Base-by-base conservation (phyloP, 2,888 invertebrate species). In the Frankliniella intonsa region DNA sequence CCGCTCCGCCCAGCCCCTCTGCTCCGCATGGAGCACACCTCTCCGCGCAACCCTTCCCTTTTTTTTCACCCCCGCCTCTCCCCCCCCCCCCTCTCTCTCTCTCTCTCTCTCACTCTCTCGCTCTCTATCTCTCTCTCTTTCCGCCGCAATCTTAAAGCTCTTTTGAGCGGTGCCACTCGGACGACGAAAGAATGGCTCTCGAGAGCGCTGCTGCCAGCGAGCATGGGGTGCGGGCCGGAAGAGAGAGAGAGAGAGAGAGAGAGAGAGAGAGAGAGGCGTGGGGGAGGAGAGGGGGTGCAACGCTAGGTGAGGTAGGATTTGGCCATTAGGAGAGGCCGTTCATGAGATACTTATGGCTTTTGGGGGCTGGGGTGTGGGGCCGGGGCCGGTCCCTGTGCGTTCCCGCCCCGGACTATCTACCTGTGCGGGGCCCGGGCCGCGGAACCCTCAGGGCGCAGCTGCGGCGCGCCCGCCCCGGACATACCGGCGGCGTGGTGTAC, bases 331-430 rank as follows among this genome's bases (percentile, higher is more conserved):
- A 62, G 38, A 38, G 69, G 69, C 25, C 69, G 69, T 76, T 76
- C 69, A 76, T 76, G 69, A 76, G 69, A 76, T 76, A 76, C 69
- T 76, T 76, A 76, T 76, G 69, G 69, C 69, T 76, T 76, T 76
- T 76, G 22, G 69, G 22, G 69, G 69, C 14, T 12, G 55, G 55
- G 14, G 55, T 14, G 55, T 17, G 8, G 69, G 69, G 19, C 69
- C 55, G 14, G 55, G 55, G 55, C 69, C 69, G 17, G 55, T 17
- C 62, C 62, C 62, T 14, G 62, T 19, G 10, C 51, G 55, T 19
- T 19, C 55, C 55, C 55, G 12, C 55, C 55, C 19, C 55, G 3
- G 51, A 51, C 51, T n/a, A n/a, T n/a, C n/a, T n/a, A n/a, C n/a
- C n/a, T n/a, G n/a, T n/a, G n/a, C n/a, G n/a, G n/a, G n/a, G n/a